Evolutionary conservation across 2,797 vertebrate species (phyloP), one percentile per base, ranked within the genome.

Genomic region (Centropyge bicolor): DNA sequence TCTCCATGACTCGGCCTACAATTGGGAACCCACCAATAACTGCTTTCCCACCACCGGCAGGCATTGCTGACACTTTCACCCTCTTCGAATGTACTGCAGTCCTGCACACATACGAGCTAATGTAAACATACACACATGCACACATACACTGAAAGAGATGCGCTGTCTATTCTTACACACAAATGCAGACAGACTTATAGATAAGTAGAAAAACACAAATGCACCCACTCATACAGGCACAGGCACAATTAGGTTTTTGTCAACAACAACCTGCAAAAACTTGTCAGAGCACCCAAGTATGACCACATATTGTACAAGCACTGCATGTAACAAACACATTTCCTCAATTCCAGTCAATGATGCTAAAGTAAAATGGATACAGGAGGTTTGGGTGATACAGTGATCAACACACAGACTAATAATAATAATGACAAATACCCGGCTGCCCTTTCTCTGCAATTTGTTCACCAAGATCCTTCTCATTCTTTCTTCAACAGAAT

Each of bases 11-110:
- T 91, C 65, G 49, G 59, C 78, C 72, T 77, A 85, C 76, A 90
- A 87, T 88, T 89, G 89, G 74, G 83, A 93, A 90, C 81, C 70
- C 79, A 88, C 79, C 78, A 81, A 90, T 76, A 81, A 62, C 85
- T 66, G 78, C 67, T 83, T 92, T 91, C 92, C 90, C 91, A 88
- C 86, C 80, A 41, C 27, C 69, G 74, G 68, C 82, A 88, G 83
- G 61, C 22, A 38, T 19, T 49, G n/a, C 64, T 46, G 41, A 69
- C 66, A 64, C 66, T 52, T 65, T 75, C 69, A 62, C 63, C 63
- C 56, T 63, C 49, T 65, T 20, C 31, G 40, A 48, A 69, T 54
- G 74, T 38, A 71, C 55, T 14, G 49, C 79, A 70, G 49, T 41
- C n/a, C 66, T 74, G 35, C 49, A 65, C 40, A 16, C 16, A 82